Base-by-base conservation (phyloP, 2,797 vertebrate genomes). In the Lophius americanus region DNA sequence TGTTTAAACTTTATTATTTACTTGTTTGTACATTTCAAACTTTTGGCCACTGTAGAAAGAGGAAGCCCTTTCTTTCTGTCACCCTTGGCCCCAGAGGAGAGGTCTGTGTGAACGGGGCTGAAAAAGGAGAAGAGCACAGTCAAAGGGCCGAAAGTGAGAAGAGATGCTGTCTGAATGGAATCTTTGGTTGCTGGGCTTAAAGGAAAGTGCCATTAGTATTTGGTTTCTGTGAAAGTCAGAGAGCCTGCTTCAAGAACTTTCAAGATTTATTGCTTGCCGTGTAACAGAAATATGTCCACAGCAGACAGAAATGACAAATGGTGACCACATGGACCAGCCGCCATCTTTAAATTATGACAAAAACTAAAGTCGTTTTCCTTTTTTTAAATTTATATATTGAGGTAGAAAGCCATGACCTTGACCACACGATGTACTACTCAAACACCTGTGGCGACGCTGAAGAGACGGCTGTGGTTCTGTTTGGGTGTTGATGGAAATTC, bases 161-260 rank as follows among this genome's bases (percentile, higher is more conserved):
- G 66, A 64, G 74, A 77, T 53, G 59, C 63, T 42, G 59, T 73
- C 74, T 76, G 83, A 84, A 84, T 66, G 76, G 70, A 79, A 68
- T 83, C 85, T 90, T 66, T 1, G 70, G 67, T 90, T 89, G 70
- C 79, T 7, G 51, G 42, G 61, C 75, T 78, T 63, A 84, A 82
- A 85, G 76, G 70, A 73, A 84, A 86, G 82, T 58, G 74, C 77
- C 75, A 76, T 84, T 83, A 83, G 89, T 81, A 79, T 89, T 81
- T 51, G 68, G 83, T 88, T 87, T 87, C 88, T 79, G 79, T 78
- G 76, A 79, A 89, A 82, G 77, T 85, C 60, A 47, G 60, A 51
- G 67, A 53, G 66, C 49, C 66, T 70, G 66, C 76, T 75, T 71
- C 44, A 43, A 79, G 64, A 41, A 2, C 76, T 56, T 57, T 47